Base-by-base conservation (phyloP, 1,140 invertebrate species). In the Cydia amplana region DNA sequence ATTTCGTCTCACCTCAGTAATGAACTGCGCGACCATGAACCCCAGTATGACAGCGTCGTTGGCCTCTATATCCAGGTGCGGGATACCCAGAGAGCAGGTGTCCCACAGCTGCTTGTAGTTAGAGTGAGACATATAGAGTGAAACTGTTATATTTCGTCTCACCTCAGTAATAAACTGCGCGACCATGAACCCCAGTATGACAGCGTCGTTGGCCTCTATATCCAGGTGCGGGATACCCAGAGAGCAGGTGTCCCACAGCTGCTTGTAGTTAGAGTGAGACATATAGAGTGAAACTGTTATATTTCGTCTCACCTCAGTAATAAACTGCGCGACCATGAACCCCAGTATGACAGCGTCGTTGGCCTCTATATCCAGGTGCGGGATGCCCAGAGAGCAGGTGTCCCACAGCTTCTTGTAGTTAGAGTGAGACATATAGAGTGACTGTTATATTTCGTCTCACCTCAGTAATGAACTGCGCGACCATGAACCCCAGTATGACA, bases 261-360 rank as follows among this genome's bases (percentile, higher is more conserved):
- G 0, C 88, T 87, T n/a, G n/a, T n/a, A n/a, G n/a, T n/a, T n/a
- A n/a, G n/a, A n/a, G n/a, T n/a, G n/a, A n/a, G n/a, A n/a, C n/a
- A n/a, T n/a, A n/a, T n/a, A n/a, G n/a, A n/a, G n/a, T n/a, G n/a
- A n/a, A n/a, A n/a, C n/a, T n/a, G n/a, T n/a, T 28, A 4, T 28
- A 28, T 28, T 28, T 28, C n/a, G 28, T 43, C 88, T 86, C 79
- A 96, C 96, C 93, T 98, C 96, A 81, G 94, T 95, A 32, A 99
- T 95, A 87, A 99, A 99, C 92, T 98, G 97, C 20, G 98, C 97
- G 12, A 99, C 97, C 93, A 99, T 96, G 86, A 98, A 99, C 16
- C 99, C 99, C 74, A 99, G 95, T 79, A 99, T 98, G 64, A 99
- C 95, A 5, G 98, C 96, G 94, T 99, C 99, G 88, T 99, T 99